These are phyloP conservation scores for Slavum lentiscoides DNA, from an alignment of 2,888 invertebrate species.

Conservation along the genomic window DNA sequence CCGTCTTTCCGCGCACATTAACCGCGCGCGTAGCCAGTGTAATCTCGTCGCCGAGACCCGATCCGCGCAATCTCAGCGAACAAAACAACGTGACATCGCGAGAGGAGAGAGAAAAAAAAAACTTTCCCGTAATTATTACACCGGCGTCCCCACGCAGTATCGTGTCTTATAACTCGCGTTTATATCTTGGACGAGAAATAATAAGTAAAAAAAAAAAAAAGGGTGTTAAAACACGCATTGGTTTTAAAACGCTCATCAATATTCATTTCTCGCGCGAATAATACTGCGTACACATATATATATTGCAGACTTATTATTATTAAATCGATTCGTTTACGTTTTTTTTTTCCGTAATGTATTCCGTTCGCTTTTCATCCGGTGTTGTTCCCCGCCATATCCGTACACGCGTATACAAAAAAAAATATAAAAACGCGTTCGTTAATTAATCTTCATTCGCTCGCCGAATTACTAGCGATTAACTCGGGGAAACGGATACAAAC, in stretches of 20 bases:
- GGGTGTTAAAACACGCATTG: conserved; percentile 17
- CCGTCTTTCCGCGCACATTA: conserved; percentile 9
- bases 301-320: conserved; percentile 16
- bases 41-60: conserved; percentile 4
- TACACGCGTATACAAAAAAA: not conserved
- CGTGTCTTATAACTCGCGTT: not conserved
- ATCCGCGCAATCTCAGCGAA: not conserved
- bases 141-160: not conserved
- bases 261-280: conserved; percentile 42
- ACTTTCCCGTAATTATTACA: not conserved
- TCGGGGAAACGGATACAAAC: not conserved
- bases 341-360: not conserved
- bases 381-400: not conserved
- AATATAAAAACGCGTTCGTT: conserved; percentile 22
- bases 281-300: too few relatives aligned
- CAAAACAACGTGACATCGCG: conserved; percentile 43
- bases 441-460: conserved; percentile 46
- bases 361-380: not conserved
- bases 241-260: conserved; percentile 37
- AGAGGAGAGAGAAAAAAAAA: not conserved
- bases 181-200: not conserved
- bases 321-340: conserved; percentile 21
- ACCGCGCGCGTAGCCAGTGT: not conserved
- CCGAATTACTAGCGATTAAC: conserved; percentile 17
- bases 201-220: not conserved